phyloP scores from a whole-genome alignment of 2,888 invertebrate genomes.

The Poecilus cupreus region DNA sequence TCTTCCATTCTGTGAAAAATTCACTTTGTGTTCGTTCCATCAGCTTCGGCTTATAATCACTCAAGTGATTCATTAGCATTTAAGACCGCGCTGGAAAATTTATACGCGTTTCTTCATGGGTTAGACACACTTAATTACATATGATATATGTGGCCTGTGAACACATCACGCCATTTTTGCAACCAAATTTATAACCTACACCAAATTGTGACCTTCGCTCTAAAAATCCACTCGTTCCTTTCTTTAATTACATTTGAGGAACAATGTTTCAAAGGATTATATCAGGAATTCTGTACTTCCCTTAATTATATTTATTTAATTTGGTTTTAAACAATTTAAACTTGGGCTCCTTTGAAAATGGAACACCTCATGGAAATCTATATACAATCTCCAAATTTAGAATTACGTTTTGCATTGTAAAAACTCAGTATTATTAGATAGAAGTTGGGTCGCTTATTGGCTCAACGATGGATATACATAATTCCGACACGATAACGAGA shows the following conservation, averaged over 20 bases:
- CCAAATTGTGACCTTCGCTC: conserved; percentile 2
- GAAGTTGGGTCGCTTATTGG: too few relatives aligned
- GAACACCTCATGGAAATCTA: too few relatives aligned
- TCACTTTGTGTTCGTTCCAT: conserved; percentile 11
- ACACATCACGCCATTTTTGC: conserved; percentile 11
- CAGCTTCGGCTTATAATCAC: conserved; percentile 19
- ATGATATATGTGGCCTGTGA: neutral
- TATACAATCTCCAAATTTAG: too few relatives aligned
- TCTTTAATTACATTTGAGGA: conserved; percentile 1
- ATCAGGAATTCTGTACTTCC: neutral
- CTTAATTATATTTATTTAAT: neutral
- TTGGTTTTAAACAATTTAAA: neutral
- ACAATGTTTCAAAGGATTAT: neutral
- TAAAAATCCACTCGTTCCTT: neutral
- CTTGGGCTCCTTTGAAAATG: neutral
- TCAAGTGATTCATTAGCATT: conserved; percentile 26
- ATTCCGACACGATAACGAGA: too few relatives aligned
- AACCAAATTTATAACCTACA: neutral
- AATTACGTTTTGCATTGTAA: too few relatives aligned
- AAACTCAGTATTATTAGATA: too few relatives aligned
- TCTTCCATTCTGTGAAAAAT: conserved; percentile 1
- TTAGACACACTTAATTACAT: conserved; percentile 18
- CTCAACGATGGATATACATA: too few relatives aligned
- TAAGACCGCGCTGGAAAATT: neutral
- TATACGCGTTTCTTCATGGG: neutral